Evolutionary conservation across 2,797 vertebrate species (phyloP).

Genomic region (Catharus ustulatus): DNA sequence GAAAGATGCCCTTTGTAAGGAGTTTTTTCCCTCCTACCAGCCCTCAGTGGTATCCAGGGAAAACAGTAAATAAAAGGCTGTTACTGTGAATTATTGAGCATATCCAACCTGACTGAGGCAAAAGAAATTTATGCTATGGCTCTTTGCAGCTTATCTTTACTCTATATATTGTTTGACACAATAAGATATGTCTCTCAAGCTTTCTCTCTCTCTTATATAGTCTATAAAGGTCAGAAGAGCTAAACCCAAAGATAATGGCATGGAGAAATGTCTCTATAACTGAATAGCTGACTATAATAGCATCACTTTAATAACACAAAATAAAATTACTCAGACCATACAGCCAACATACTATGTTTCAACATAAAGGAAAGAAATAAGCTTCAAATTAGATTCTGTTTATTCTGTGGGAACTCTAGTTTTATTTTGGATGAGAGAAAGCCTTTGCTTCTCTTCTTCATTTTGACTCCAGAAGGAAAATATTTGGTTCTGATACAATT

Average conservation of each 20-base stretch:
- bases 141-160: slow-evolving; percentile 50
- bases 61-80: slow-evolving; percentile 70
- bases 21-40: slow-evolving; percentile 45
- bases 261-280: slow-evolving; percentile 40
- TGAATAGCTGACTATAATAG: slow-evolving; percentile 50
- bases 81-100: slow-evolving; percentile 67
- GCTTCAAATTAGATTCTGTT: slow-evolving; percentile 49
- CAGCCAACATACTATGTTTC: not conserved
- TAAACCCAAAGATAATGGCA: slow-evolving; percentile 61
- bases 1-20: slow-evolving; percentile 39
- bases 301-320: slow-evolving; percentile 49
- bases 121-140: slow-evolving; percentile 64
- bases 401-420: slow-evolving; percentile 19
- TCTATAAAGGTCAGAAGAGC: slow-evolving; percentile 69
- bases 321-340: slow-evolving; percentile 19
- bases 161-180: slow-evolving; percentile 36
- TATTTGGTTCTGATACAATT: not conserved
- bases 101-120: slow-evolving; percentile 54
- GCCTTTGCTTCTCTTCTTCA: not conserved
- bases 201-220: slow-evolving; percentile 34
- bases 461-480: slow-evolving; percentile 12
- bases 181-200: slow-evolving; percentile 47
- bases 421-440: slow-evolving; percentile 24
- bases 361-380: slow-evolving; percentile 31
- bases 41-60: slow-evolving; percentile 40